These are phyloP conservation scores for Rattus norvegicus DNA, from an alignment of 2,113 vertebrate genomes.

Conservation along the genomic window DNA sequence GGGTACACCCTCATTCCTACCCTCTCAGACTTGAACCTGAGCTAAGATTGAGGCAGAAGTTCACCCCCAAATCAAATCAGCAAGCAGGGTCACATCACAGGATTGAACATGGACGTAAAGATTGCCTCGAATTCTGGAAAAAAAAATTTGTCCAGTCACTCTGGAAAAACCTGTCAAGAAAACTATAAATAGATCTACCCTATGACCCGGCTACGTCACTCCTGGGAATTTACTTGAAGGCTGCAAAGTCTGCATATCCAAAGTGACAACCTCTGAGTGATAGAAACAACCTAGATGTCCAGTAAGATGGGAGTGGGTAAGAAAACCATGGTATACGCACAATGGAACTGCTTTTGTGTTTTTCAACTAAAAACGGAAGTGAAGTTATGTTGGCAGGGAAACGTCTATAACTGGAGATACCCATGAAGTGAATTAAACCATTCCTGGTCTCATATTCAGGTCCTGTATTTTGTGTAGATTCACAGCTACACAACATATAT, in stretches of 20 bases:
- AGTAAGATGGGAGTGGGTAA: background rate
- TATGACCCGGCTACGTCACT: background rate
- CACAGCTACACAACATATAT: fast-evolving
- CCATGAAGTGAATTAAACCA: background rate
- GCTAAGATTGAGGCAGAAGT: background rate
- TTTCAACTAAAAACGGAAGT: too few species aligned
- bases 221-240: background rate
- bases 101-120: background rate
- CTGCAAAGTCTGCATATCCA: background rate
- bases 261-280: background rate
- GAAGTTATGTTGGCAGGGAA: background rate
- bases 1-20: background rate
- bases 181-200: background rate
- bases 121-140: background rate
- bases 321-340: background rate
- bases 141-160: background rate
- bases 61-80: background rate
- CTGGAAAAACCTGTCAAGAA: background rate
- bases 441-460: too few species aligned
- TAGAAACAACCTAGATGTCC: background rate
- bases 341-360: background rate
- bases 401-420: background rate
- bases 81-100: background rate
- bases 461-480: background rate
- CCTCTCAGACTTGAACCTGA: background rate